phyloP scores from a whole-genome alignment of 2,113 vertebrate species.

The Halichoerus grypus region DNA sequence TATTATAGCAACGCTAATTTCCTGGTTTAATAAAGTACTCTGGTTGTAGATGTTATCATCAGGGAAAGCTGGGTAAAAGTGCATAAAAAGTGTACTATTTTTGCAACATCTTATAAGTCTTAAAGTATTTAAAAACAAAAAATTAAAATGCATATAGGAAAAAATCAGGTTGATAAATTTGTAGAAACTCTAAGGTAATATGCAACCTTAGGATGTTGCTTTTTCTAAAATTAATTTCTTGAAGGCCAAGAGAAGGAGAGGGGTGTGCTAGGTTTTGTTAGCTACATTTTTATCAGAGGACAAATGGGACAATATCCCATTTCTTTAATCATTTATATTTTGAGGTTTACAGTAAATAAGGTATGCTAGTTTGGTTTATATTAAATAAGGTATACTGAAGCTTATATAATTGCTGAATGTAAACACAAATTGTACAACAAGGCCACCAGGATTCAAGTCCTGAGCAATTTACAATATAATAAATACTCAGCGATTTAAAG shows the following conservation, averaged over 20 bases:
- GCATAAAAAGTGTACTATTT: background rate
- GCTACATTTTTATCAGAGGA: background rate
- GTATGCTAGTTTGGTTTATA: slow-evolving; percentile 31
- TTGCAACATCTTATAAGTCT: background rate
- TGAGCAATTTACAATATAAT: slow-evolving; percentile 73
- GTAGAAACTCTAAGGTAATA: background rate
- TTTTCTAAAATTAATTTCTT: slow-evolving; percentile 41
- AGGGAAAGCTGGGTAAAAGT: background rate
- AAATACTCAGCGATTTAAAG: slow-evolving; percentile 83
- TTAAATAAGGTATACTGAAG: slow-evolving; percentile 76
- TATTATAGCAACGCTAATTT: background rate
- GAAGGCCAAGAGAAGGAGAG: background rate
- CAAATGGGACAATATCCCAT: background rate
- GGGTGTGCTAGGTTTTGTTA: background rate
- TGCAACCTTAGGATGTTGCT: background rate
- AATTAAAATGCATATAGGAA: background rate
- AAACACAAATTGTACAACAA: slow-evolving; percentile 80
- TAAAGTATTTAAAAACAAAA: background rate
- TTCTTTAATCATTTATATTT: slow-evolving; percentile 8
- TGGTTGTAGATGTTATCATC: background rate
- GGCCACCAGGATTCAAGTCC: slow-evolving; percentile 71
- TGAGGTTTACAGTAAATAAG: slow-evolving; percentile 64
- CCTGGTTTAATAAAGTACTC: background rate
- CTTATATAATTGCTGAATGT: slow-evolving; percentile 74
- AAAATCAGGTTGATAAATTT: background rate